Conservation (phyloP, 2,797 vertebrate genomes). For the Fistularia tabacaria region DNA sequence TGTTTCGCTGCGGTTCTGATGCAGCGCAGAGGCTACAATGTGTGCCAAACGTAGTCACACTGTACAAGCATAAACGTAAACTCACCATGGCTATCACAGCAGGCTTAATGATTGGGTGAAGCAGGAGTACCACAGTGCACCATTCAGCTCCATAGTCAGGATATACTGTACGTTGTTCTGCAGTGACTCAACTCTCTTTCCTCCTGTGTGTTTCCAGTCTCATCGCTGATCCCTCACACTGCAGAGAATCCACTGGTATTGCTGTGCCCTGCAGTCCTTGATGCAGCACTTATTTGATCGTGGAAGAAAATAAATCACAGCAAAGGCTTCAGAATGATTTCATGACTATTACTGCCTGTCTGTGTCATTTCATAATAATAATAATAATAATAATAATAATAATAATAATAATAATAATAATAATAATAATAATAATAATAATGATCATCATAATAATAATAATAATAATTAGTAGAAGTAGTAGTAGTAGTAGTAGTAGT, state of each 20-base stretch:
- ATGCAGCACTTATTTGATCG: too few relatives aligned
- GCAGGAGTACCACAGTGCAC: conserved; percentile 40
- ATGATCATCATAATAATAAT: too few relatives aligned
- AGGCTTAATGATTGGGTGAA: conserved; percentile 44
- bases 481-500: too few relatives aligned
- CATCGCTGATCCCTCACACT: conserved; percentile 60
- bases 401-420: too few relatives aligned
- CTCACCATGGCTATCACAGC: conserved; percentile 70
- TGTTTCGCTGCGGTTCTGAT: conserved; percentile 35
- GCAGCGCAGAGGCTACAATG: conserved; percentile 38
- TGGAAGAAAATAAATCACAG: too few relatives aligned
- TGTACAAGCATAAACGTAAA: conserved; percentile 53
- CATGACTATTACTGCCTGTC: too few relatives aligned
- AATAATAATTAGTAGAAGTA: too few relatives aligned
- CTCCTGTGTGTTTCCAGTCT: conserved; percentile 21
- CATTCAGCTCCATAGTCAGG: conserved; percentile 48
- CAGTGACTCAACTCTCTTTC: conserved; percentile 35
- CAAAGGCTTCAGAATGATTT: too few relatives aligned
- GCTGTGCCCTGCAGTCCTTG: conserved; percentile 20
- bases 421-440: too few relatives aligned
- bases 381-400: too few relatives aligned
- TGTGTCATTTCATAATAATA: too few relatives aligned
- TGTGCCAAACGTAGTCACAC: conserved; percentile 13
- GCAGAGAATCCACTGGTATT: conserved; percentile 55
- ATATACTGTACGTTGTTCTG: conserved; percentile 51